A percentile compares a stretch with the other conserved stretches of the same genome.
These are phyloP conservation scores for Drosophila rellima DNA, from an alignment of 2,888 invertebrate species.

Conservation along the genomic window DNA sequence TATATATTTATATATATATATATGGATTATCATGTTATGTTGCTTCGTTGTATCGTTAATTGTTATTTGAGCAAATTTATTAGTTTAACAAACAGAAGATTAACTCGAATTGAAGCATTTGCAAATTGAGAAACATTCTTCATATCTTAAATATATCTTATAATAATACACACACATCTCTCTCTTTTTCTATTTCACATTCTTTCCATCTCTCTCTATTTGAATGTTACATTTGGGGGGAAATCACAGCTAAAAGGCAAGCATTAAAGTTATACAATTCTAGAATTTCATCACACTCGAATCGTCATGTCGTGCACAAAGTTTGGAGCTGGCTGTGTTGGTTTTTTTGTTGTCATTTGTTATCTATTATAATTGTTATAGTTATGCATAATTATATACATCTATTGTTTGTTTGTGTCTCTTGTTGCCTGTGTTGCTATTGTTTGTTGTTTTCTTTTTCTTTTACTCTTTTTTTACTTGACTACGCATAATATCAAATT, in stretches of 20 bases:
- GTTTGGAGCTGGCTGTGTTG: conserved; percentile 49
- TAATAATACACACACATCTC: conserved; percentile 16
- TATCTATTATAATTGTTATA: conserved; percentile 46
- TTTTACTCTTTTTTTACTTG: conserved; percentile 51
- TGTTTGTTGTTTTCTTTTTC: conserved; percentile 26
- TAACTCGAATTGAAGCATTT: conserved; percentile 13
- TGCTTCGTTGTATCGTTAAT: conserved; percentile 35
- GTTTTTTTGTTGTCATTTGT: conserved; percentile 32
- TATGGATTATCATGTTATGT: conserved; percentile 5
- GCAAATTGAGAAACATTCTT: conserved; percentile 7
- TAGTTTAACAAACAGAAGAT: conserved; percentile 22
- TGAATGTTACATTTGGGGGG: conserved; percentile 20
- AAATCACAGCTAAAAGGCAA: conserved; percentile 80
- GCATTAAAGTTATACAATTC: conserved; percentile 58
- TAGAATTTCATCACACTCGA: conserved; percentile 40
- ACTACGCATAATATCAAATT: conserved; percentile 72
- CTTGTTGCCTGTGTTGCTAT: conserved; percentile 27
- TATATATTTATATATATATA: neutral
- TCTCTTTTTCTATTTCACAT: neutral
- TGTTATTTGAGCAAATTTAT: conserved; percentile 54
- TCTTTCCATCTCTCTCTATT: conserved; percentile 1
- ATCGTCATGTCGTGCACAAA: conserved; percentile 60
- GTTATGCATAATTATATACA: conserved; percentile 62
- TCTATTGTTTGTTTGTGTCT: conserved; percentile 32
- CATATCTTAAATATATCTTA: conserved; percentile 20